Evolutionary conservation across 2,888 invertebrate genomes (phyloP), one percentile per base, ranked within the genome.

Genomic region (Aradus depressus): DNA sequence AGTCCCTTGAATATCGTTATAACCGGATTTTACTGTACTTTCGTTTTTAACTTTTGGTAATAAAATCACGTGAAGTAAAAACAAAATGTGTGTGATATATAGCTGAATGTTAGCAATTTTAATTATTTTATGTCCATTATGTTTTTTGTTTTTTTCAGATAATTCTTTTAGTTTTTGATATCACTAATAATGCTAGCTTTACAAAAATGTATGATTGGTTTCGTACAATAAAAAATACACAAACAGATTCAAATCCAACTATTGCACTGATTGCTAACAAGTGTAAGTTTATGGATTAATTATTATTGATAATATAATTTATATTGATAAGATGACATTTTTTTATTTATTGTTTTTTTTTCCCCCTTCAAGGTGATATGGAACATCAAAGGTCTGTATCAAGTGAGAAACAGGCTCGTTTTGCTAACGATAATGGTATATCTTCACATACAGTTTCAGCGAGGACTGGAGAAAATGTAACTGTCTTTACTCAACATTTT

Each of bases 101-200:
- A n/a, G n/a, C n/a, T n/a, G n/a, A n/a, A n/a, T n/a, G n/a, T n/a
- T n/a, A n/a, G n/a, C n/a, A n/a, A n/a, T n/a, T n/a, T n/a, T n/a
- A n/a, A n/a, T n/a, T n/a, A n/a, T n/a, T n/a, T n/a, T n/a, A n/a
- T n/a, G n/a, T n/a, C n/a, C n/a, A n/a, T n/a, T n/a, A n/a, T n/a
- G n/a, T n/a, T n/a, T n/a, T 22, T 22, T 37, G 22, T 43, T 14
- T 25, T 42, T 21, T n/a, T 39, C 66, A 84, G 87, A 77, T 84
- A 45, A 75, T 88, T 47, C 66, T 90, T 47, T 71, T 90, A 57
- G 83, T 88, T 1, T 90, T 88, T 65, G 90, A 91, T 65, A 77
- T 91, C 48, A 87, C 88, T 25, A 86, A 83, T 65, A 71, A 76
- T 42, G 73, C 77, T 59, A 88, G 86, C 65, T 90, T 91, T 66